These are phyloP conservation scores for Rana temporaria DNA, from an alignment of 2,113 vertebrate genomes.

Conservation along the genomic window DNA sequence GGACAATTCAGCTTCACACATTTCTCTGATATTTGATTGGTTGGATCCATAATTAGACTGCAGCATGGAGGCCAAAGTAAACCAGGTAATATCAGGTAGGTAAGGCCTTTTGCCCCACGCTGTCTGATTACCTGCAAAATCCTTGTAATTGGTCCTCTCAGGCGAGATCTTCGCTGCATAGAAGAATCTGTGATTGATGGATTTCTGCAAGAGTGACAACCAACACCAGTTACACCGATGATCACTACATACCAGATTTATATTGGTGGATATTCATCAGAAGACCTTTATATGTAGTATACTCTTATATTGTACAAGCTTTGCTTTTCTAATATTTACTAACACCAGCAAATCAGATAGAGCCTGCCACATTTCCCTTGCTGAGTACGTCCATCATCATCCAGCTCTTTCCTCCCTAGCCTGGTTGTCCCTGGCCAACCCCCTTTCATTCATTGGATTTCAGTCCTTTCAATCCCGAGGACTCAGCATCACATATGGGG, in stretches of 20 bases:
- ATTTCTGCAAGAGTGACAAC: conserved; percentile 47
- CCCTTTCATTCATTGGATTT: too few species aligned
- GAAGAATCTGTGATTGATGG: conserved; percentile 65
- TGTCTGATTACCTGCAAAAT: conserved; percentile 58
- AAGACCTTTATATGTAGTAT: background rate
- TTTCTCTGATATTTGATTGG: background rate
- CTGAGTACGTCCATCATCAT: too few species aligned
- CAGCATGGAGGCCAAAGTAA: too few species aligned
- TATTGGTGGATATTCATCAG: background rate
- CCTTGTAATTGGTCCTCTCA: background rate
- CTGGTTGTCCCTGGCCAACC: too few species aligned
- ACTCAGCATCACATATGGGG: too few species aligned
- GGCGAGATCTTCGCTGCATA: conserved; percentile 59
- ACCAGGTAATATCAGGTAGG: accelerated
- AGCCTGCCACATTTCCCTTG: background rate
- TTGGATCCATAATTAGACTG: background rate
- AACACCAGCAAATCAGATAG: background rate
- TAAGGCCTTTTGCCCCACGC: accelerated
- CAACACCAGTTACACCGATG: background rate
- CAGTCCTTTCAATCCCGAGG: too few species aligned
- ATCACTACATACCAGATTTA: background rate
- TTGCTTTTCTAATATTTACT: background rate
- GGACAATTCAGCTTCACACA: background rate
- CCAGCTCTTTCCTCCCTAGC: background rate
- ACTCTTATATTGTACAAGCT: background rate